phyloP scores from a whole-genome alignment of 2,888 invertebrate species.

The Aphidoletes aphidimyza region DNA sequence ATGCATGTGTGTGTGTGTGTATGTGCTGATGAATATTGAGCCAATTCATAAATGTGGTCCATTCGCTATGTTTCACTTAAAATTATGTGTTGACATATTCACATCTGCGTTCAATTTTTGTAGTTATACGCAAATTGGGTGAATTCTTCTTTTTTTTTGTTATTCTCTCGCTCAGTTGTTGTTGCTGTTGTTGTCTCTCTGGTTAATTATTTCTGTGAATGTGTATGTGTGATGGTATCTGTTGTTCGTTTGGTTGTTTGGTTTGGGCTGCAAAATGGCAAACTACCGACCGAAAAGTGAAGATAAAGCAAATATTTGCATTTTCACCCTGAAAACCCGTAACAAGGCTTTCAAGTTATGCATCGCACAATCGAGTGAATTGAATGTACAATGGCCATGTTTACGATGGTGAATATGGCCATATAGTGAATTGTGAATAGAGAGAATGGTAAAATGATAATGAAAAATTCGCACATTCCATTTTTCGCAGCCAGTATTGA shows the following conservation, averaged over 20 bases:
- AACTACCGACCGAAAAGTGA: neutral
- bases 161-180: neutral
- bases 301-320: constrained; percentile 34
- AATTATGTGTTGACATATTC: constrained; percentile 46
- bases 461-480: constrained; percentile 22
- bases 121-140: constrained; percentile 19
- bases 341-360: constrained; percentile 32
- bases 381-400: neutral
- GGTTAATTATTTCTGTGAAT: constrained; percentile 38
- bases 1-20: neutral
- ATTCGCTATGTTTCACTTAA: constrained; percentile 16
- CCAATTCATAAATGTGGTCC: constrained; percentile 27
- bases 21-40: neutral
- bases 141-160: no score
- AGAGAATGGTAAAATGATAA: neutral
- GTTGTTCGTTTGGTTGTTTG: neutral
- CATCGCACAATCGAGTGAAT: constrained; percentile 30
- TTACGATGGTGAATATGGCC: neutral
- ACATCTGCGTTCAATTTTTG: constrained; percentile 34
- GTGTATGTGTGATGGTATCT: constrained; percentile 23
- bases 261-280: no score
- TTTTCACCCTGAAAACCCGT: neutral
- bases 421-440: no score
- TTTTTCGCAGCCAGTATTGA: neutral
- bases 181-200: neutral